Base-by-base conservation (phyloP, 1,140 invertebrate genomes). In the Zelostemma sp. region DNA sequence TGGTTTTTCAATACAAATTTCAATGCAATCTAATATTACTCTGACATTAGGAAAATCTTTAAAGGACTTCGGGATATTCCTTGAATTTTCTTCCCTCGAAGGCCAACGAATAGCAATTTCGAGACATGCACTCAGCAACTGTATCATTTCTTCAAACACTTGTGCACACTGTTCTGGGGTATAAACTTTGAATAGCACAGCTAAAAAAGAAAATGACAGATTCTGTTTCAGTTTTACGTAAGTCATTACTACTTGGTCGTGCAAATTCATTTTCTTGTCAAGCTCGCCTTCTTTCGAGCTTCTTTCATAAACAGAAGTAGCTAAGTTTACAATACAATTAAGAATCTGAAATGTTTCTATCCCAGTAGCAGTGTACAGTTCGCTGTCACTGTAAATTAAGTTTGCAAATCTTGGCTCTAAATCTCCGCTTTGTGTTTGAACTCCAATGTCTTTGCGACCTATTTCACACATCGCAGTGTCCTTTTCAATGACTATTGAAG, bases 21-120 rank as follows among this genome's bases (percentile, higher is more conserved):
- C 75, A 11, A 64, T 72, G 43, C 77, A 78, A 63, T 80, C 74
- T 14, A 81, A 46, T 6, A 80, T 62, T 9, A 74, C 65, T 60
- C 72, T 18, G 3, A 58, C 48, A 51, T 73, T 48, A 74, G 76
- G 18, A 55, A 63, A 77, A 9, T 35, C 45, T 59, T 67, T 8
- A 51, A 77, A 76, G 61, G 57, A 74, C 28, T 40, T 41, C 11
- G 70, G 75, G 6, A 77, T 43, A 57, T 76, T 76, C 54, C 54
- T 56, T 0, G 16, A 28, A 50, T 72, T 61, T 72, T 72, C 59
- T 33, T 72, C 35, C 33, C 46, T 59, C 1, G 60, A 53, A 18
- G 57, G 55, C 46, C 49, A 74, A 35, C 35, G 17, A 47, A 73
- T 67, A 21, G 38, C 28, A 35, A 25, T 6, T 46, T 61, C 47